Evolutionary conservation across 2,888 invertebrate genomes (phyloP).

Genomic region (Netelia melanura): DNA sequence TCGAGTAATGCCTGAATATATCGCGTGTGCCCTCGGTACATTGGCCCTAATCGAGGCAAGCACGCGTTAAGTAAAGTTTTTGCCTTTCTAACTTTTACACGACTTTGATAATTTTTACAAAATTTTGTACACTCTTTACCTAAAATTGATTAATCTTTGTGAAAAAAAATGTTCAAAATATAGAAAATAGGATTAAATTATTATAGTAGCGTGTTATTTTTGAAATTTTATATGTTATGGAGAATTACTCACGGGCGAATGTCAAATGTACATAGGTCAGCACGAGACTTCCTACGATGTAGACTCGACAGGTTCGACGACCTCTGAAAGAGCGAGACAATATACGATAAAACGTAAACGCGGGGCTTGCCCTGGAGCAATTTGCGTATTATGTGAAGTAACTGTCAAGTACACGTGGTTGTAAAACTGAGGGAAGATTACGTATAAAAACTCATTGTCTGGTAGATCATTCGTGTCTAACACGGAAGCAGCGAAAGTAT

Average conservation of each 20-base stretch:
- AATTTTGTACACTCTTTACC: too few relatives aligned
- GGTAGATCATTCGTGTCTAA: not conserved
- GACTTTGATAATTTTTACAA: too few relatives aligned
- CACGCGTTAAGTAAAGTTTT: constrained; percentile 39
- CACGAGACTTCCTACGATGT: constrained; percentile 49
- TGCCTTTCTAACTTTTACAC: not conserved
- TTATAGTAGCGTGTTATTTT: too few relatives aligned
- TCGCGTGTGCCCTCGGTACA: constrained; percentile 52
- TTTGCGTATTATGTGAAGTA: not conserved
- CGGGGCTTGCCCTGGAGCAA: not conserved
- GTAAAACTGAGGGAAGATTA: constrained; percentile 3
- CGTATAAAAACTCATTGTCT: not conserved
- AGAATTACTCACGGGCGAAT: constrained; percentile 55
- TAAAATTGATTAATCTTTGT: too few relatives aligned
- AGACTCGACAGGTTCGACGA: constrained; percentile 53
- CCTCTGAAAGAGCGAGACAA: constrained; percentile 55
- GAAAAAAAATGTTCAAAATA: too few relatives aligned
- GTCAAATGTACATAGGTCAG: constrained; percentile 52
- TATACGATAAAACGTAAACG: constrained; percentile 4
- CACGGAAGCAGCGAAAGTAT: not conserved
- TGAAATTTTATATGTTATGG: too few relatives aligned
- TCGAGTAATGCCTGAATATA: constrained; percentile 23
- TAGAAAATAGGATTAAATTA: too few relatives aligned
- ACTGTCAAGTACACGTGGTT: not conserved
- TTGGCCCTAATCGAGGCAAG: constrained; percentile 64